These are phyloP conservation scores for Centropristis striata DNA, from an alignment of 2,113 vertebrate genomes.

Conservation along the genomic window DNA sequence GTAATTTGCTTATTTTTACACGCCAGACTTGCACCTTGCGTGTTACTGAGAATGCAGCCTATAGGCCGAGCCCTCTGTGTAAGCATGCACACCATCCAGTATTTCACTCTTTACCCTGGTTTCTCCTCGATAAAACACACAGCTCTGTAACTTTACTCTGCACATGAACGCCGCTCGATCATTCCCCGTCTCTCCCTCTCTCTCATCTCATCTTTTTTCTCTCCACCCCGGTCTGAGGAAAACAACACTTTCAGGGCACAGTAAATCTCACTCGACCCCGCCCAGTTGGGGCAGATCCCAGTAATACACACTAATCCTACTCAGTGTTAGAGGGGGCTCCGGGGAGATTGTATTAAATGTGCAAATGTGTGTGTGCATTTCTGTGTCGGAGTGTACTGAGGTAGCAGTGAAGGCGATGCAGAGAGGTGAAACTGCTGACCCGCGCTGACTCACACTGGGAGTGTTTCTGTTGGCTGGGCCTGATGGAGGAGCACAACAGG, in stretches of 20 bases:
- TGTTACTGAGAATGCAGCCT: slow-evolving; percentile 7
- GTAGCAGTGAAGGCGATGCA: slow-evolving; percentile 32
- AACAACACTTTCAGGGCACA: slow-evolving; percentile 62
- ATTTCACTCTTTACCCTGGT: slow-evolving; percentile 5
- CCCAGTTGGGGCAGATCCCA: slow-evolving; percentile 53
- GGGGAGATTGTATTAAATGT: slow-evolving; percentile 62
- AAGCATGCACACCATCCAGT: too few species aligned
- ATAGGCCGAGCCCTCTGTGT: slow-evolving; percentile 5
- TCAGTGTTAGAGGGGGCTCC: slow-evolving; percentile 62
- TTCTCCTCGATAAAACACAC: slow-evolving; percentile 31
- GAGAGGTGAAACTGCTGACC: slow-evolving; percentile 63
- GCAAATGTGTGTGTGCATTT: slow-evolving; percentile 21
- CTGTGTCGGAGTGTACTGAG: slow-evolving; percentile 7
- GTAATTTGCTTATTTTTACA: neutral
- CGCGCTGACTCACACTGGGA: slow-evolving; percentile 55
- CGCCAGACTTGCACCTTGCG: neutral
- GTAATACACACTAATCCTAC: slow-evolving; percentile 73
- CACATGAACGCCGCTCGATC: slow-evolving; percentile 3
- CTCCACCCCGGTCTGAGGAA: slow-evolving; percentile 41
- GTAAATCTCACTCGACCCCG: slow-evolving; percentile 66
- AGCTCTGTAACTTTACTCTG: slow-evolving; percentile 29
- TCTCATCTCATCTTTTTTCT: slow-evolving; percentile 1
- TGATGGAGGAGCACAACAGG: slow-evolving; percentile 27
- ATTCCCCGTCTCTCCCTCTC: slow-evolving; percentile 6
- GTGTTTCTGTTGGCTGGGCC: slow-evolving; percentile 68